These are phyloP conservation scores for Phyllotis vaccarum DNA, from an alignment of 2,797 vertebrate genomes.

Conservation along the genomic window DNA sequence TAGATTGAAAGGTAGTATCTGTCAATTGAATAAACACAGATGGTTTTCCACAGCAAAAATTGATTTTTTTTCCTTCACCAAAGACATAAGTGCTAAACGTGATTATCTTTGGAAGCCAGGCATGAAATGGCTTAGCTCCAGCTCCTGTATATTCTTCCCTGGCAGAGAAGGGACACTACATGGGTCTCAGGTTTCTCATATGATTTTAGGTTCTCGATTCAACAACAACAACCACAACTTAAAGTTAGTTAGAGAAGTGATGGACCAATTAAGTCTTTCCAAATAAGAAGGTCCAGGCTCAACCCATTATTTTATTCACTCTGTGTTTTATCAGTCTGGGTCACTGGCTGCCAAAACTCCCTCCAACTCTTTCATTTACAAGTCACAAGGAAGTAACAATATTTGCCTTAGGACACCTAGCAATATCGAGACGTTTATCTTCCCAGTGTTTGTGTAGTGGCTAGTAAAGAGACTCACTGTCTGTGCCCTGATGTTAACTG, in stretches of 20 bases:
- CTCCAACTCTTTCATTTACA: conserved; percentile 22
- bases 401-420: conserved; percentile 49
- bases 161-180: not conserved
- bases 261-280: not conserved
- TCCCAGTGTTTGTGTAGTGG: not conserved
- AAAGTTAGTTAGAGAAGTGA: conserved; percentile 41
- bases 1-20: conserved; percentile 76
- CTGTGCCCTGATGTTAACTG: not conserved
- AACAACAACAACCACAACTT: not conserved
- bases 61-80: conserved; percentile 67
- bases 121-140: conserved; percentile 73
- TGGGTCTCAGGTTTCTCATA: not conserved
- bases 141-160: not conserved
- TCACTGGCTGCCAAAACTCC: not conserved
- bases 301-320: conserved; percentile 24
- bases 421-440: conserved; percentile 4
- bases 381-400: conserved; percentile 19
- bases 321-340: conserved; percentile 14
- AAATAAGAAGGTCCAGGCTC: not conserved
- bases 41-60: conserved; percentile 79
- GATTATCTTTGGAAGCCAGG: conserved; percentile 81
- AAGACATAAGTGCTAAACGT: conserved; percentile 76
- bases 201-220: conserved; percentile 44
- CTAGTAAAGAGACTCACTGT: not conserved
- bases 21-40: conserved; percentile 84